Percentiles rank a stretch among this genome's conserved stretches.
Evolutionary conservation across 92 coral and sea anemone genomes (phyloP).

Genomic region (Palythoa grandiflora): DNA sequence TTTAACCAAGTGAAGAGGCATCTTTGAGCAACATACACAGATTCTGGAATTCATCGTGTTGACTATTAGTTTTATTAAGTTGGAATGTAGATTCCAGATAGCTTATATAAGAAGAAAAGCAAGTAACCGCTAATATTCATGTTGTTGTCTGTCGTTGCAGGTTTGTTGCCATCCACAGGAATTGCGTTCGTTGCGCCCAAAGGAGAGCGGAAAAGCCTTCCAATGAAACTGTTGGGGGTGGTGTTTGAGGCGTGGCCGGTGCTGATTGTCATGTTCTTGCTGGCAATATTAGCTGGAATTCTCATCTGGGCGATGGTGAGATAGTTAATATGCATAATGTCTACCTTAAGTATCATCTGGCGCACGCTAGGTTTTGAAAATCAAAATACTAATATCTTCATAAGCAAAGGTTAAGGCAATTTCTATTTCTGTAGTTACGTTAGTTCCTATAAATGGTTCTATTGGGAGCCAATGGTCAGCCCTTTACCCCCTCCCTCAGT

Average conservation of each 20-base stretch:
- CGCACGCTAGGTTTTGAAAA: no score
- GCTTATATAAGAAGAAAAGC: not conserved
- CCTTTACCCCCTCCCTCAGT: no score
- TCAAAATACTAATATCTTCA: no score
- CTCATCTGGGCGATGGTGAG: constrained; percentile 85
- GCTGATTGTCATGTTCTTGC: constrained; percentile 74
- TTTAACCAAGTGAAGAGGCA: not conserved
- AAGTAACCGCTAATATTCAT: not conserved
- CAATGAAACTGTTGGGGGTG: constrained; percentile 68
- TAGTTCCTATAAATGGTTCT: no score
- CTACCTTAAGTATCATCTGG: no score
- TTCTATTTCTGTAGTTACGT: no score
- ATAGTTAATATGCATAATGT: not conserved
- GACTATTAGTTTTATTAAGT: not conserved
- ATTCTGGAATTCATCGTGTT: no score
- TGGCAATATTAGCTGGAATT: constrained; percentile 86
- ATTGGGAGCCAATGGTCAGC: no score
- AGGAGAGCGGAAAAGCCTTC: constrained; percentile 57
- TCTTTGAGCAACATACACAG: no score
- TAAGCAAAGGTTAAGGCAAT: no score
- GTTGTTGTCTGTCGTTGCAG: not conserved
- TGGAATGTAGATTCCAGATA: not conserved
- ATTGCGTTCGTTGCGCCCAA: constrained; percentile 76
- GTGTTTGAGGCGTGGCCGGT: constrained; percentile 94
- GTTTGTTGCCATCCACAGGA: constrained; percentile 72